phyloP scores from a whole-genome alignment of 2,888 invertebrate species.

The Drosophila hamatofila region DNA sequence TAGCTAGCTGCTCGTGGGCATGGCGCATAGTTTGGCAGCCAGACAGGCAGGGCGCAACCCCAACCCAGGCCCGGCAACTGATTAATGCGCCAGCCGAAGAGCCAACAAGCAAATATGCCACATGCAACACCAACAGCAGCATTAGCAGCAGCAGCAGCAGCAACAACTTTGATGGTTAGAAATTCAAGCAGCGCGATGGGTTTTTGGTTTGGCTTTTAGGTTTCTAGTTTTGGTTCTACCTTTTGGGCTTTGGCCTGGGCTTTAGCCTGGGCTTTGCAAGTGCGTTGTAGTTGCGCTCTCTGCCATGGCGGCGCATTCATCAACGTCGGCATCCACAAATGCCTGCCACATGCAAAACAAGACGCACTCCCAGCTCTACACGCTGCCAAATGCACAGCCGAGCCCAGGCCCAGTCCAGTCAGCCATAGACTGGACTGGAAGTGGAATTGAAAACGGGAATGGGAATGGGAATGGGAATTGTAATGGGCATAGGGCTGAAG shows the following conservation, averaged over 20 bases:
- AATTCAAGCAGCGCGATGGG: slow-evolving; percentile 54
- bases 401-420: slow-evolving; percentile 38
- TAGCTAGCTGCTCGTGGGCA: slow-evolving; percentile 45
- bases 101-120: slow-evolving; percentile 76
- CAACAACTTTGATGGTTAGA: slow-evolving; percentile 49
- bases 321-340: slow-evolving; percentile 67
- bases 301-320: slow-evolving; percentile 64
- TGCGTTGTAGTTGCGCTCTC: slow-evolving; percentile 46
- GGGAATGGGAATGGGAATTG: slow-evolving; percentile 5
- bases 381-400: slow-evolving; percentile 62
- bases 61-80: slow-evolving; percentile 44
- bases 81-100: slow-evolving; percentile 55
- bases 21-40: slow-evolving; percentile 59
- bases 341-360: slow-evolving; percentile 61
- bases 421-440: slow-evolving; percentile 17
- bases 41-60: slow-evolving; percentile 37
- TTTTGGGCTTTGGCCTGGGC: slow-evolving; percentile 12
- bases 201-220: slow-evolving; percentile 36
- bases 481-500: slow-evolving; percentile 8
- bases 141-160: slow-evolving; percentile 34
- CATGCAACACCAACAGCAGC: slow-evolving; percentile 54
- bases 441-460: not conserved
- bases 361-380: slow-evolving; percentile 26
- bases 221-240: slow-evolving; percentile 11
- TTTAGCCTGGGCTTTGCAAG: slow-evolving; percentile 31